Conservation (phyloP, 2,888 invertebrate species). For the Lydus trimaculatus region DNA sequence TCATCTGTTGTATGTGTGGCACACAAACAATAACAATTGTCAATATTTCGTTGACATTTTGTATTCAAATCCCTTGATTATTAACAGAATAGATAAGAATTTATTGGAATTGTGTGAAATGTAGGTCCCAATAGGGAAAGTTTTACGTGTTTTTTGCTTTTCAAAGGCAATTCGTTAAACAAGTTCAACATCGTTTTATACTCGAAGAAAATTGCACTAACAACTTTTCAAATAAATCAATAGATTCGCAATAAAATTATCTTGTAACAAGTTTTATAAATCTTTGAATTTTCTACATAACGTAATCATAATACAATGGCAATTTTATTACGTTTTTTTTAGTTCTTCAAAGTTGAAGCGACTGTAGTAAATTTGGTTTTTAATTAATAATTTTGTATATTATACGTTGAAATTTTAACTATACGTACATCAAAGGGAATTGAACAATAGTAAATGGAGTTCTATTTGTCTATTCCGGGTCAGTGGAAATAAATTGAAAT, state of each 20-base stretch:
- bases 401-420: neutral
- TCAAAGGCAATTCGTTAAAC: slow-evolving; percentile 10
- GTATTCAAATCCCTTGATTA: neutral
- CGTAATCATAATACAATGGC: neutral
- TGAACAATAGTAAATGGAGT: neutral
- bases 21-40: neutral
- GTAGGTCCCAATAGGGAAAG: neutral
- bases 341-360: too few relatives aligned
- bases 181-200: slow-evolving; percentile 5
- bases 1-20: neutral
- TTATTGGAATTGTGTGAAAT: slow-evolving; percentile 3
- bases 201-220: neutral
- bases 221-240: slow-evolving; percentile 7
- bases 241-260: neutral
- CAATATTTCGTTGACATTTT: neutral
- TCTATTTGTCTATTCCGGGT: neutral
- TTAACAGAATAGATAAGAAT: slow-evolving; percentile 6
- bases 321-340: neutral
- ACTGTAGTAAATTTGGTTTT: too few relatives aligned
- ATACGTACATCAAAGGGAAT: neutral
- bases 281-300: neutral
- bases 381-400: too few relatives aligned
- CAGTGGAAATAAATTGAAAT: neutral
- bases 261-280: neutral
- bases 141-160: slow-evolving; percentile 6